Percentiles rank a stretch among this genome's conserved stretches.
These are phyloP conservation scores for Forpus xanthops DNA, from an alignment of 2,797 vertebrate species.

Conservation along the genomic window DNA sequence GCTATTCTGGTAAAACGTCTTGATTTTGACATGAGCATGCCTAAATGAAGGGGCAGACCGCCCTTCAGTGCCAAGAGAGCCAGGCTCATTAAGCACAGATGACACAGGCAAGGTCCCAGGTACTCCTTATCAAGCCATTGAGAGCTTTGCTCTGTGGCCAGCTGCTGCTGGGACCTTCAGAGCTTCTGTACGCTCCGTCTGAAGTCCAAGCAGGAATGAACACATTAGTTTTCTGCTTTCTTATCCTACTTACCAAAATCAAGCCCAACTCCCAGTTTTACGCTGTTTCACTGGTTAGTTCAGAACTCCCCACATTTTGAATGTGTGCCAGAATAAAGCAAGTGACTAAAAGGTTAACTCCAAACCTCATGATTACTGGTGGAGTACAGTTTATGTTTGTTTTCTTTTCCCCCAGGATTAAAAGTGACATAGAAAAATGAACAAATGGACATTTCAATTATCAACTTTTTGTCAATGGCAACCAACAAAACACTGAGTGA, in stretches of 20 bases:
- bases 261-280: background rate
- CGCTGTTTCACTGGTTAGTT: background rate
- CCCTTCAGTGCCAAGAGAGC: background rate
- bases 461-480: background rate
- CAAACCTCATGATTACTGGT: background rate
- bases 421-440: background rate
- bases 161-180: conserved; percentile 23
- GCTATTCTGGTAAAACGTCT: background rate
- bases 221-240: background rate
- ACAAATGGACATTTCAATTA: background rate
- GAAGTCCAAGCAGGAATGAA: background rate
- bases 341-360: background rate
- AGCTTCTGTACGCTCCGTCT: background rate
- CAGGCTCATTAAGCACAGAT: background rate
- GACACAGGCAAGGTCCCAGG: background rate
- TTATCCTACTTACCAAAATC: background rate
- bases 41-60: background rate
- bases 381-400: background rate
- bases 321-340: background rate
- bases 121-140: background rate
- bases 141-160: background rate
- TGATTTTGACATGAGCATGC: accelerated
- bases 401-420: background rate
- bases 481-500: background rate
- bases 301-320: background rate